A percentile compares a stretch with the other conserved stretches of the same genome.
Evolutionary conservation across 2,888 invertebrate genomes (phyloP).

Genomic region (Craniophora ligustri): DNA sequence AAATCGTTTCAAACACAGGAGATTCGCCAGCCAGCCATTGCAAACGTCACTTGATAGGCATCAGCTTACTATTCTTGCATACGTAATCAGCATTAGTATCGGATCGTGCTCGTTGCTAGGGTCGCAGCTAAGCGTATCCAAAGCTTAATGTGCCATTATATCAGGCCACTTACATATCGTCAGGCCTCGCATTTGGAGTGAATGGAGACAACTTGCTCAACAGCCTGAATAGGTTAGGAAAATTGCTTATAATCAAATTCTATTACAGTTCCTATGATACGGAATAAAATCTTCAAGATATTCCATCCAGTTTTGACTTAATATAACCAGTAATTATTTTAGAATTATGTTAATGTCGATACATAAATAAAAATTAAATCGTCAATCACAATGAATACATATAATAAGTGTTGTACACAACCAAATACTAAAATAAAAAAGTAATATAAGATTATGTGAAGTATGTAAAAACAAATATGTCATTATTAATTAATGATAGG

Average conservation of each 20-base stretch:
- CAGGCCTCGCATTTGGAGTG: conserved; percentile 78
- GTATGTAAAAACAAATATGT: too few relatives aligned
- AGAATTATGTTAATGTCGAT: not conserved
- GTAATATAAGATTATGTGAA: too few relatives aligned
- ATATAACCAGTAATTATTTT: not conserved
- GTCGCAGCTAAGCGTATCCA: conserved; percentile 76
- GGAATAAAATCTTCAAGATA: conserved; percentile 13
- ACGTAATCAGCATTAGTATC: conserved; percentile 65
- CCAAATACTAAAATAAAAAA: too few relatives aligned
- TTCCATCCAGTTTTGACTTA: not conserved
- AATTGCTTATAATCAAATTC: conserved; percentile 56
- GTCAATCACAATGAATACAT: too few relatives aligned
- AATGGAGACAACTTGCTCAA: conserved; percentile 86
- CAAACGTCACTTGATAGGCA: conserved; percentile 56
- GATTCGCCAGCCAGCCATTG: conserved; percentile 39
- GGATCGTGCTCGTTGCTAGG: conserved; percentile 75
- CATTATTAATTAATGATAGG: too few relatives aligned
- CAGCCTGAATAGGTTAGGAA: conserved; percentile 80
- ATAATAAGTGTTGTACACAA: too few relatives aligned
- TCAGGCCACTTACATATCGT: conserved; percentile 82
- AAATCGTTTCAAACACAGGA: not conserved
- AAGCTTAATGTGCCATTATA: conserved; percentile 64
- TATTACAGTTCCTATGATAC: conserved; percentile 29
- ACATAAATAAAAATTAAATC: too few relatives aligned
- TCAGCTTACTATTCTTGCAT: conserved; percentile 56